Percentiles rank a stretch among this genome's conserved stretches.
Evolutionary conservation across 2,113 vertebrate species (phyloP).

Genomic region (Meles meles): DNA sequence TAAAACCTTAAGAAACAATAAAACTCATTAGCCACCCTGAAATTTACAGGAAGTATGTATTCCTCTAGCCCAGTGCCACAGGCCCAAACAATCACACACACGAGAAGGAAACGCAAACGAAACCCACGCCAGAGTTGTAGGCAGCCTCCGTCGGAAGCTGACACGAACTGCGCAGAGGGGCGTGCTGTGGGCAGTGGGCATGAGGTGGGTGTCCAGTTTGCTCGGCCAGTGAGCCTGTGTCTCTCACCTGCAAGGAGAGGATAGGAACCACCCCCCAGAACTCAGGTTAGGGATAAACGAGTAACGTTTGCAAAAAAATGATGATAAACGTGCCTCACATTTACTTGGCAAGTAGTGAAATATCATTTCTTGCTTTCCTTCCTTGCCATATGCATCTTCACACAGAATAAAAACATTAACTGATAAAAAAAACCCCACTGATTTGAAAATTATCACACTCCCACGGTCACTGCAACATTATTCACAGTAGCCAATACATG

Average conservation of each 20-base stretch:
- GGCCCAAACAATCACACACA: not conserved
- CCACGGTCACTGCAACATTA: not conserved
- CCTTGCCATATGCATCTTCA: not conserved
- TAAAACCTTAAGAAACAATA: not conserved
- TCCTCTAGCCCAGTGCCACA: not conserved
- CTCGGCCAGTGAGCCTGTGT: accelerated
- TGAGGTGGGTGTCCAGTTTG: accelerated
- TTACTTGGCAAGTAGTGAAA: not conserved
- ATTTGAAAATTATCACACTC: not conserved
- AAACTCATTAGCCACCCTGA: not conserved
- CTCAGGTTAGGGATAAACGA: not conserved
- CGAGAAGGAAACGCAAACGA: not conserved
- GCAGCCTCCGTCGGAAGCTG: not conserved
- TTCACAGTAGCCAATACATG: not conserved
- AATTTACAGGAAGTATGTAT: not conserved
- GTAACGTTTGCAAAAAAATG: not conserved
- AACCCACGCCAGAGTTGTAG: not conserved
- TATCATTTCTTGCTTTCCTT: not conserved
- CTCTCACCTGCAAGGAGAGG: not conserved
- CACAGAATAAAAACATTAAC: not conserved
- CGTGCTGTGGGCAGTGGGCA: accelerated
- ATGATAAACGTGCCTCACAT: not conserved
- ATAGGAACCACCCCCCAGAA: not conserved
- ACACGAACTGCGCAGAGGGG: not conserved
- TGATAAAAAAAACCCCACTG: not conserved